Evolutionary conservation across 92 coral and sea anemone genomes (phyloP).

Genomic region (Porites cylindrica): DNA sequence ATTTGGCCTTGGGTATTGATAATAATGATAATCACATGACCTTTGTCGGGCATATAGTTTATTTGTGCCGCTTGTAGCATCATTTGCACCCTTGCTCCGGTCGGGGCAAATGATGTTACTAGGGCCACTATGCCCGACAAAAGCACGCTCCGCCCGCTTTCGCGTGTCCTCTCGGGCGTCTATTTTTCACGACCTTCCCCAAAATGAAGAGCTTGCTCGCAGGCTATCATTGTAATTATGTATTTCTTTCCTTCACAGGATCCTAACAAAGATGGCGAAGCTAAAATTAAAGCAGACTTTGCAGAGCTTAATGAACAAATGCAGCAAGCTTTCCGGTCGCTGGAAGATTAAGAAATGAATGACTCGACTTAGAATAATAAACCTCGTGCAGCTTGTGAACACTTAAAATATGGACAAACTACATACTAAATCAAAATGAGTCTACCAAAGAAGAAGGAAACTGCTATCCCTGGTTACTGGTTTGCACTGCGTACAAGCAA

Average conservation of each 20-base stretch:
- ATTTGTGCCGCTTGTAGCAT: slow-evolving; percentile 15
- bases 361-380: not conserved
- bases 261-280: slow-evolving; percentile 94
- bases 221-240: too few species aligned
- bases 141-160: not conserved
- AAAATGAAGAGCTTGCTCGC: not conserved
- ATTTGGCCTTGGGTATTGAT: too few species aligned
- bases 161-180: not conserved
- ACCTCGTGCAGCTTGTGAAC: not conserved
- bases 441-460: not conserved
- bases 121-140: not conserved
- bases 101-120: not conserved
- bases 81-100: slow-evolving; percentile 22
- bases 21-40: not conserved
- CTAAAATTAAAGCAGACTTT: slow-evolving; percentile 89
- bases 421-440: not conserved
- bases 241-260: slow-evolving; percentile 57
- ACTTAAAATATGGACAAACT: slow-evolving; percentile 6
- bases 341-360: slow-evolving; percentile 78
- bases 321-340: slow-evolving; percentile 96
- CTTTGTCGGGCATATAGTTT: not conserved
- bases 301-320: slow-evolving; percentile 93
- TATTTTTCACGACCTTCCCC: too few species aligned
- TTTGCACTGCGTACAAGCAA: not conserved
- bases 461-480: too few species aligned